Percentiles rank a stretch among this genome's conserved stretches.
phyloP scores from a whole-genome alignment of 2,113 vertebrate species.

The Malurus cyaneus region DNA sequence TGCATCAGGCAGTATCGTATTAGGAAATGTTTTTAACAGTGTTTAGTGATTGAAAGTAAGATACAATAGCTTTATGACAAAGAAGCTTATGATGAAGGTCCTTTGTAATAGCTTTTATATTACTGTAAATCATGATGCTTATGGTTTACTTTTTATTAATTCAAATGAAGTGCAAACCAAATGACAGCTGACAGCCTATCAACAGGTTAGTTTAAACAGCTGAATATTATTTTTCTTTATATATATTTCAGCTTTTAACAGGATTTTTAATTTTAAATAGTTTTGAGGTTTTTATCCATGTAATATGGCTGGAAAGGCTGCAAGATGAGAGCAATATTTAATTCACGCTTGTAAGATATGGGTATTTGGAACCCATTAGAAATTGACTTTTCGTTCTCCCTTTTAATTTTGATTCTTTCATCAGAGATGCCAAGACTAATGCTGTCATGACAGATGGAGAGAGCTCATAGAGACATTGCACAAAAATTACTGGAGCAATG shows the following conservation, averaged over 20 bases:
- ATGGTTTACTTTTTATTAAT: slow-evolving; percentile 65
- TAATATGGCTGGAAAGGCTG: slow-evolving; percentile 39
- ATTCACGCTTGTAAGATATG: slow-evolving; percentile 49
- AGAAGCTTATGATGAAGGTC: slow-evolving; percentile 61
- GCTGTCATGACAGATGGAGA: slow-evolving; percentile 66
- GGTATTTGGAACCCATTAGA: slow-evolving; percentile 61
- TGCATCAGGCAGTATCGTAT: neutral
- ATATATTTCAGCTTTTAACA: slow-evolving; percentile 56
- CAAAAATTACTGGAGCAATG: slow-evolving; percentile 64
- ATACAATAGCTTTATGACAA: slow-evolving; percentile 61
- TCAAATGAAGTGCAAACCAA: slow-evolving; percentile 64
- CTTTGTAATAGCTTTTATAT: slow-evolving; percentile 60
- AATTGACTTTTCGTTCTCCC: slow-evolving; percentile 53
- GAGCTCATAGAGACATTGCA: slow-evolving; percentile 36
- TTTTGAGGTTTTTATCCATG: slow-evolving; percentile 1
- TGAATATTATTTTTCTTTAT: slow-evolving; percentile 46
- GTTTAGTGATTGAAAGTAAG: slow-evolving; percentile 68
- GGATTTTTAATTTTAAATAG: slow-evolving; percentile 54
- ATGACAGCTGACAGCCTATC: slow-evolving; percentile 59
- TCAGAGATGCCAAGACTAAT: slow-evolving; percentile 67
- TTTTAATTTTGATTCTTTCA: slow-evolving; percentile 68
- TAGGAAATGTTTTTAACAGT: slow-evolving; percentile 59
- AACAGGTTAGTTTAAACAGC: slow-evolving; percentile 62
- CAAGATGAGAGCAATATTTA: slow-evolving; percentile 60
- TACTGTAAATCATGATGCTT: slow-evolving; percentile 58